These are phyloP conservation scores for Neoniphon sammara DNA, from an alignment of 2,797 vertebrate species.

Conservation along the genomic window DNA sequence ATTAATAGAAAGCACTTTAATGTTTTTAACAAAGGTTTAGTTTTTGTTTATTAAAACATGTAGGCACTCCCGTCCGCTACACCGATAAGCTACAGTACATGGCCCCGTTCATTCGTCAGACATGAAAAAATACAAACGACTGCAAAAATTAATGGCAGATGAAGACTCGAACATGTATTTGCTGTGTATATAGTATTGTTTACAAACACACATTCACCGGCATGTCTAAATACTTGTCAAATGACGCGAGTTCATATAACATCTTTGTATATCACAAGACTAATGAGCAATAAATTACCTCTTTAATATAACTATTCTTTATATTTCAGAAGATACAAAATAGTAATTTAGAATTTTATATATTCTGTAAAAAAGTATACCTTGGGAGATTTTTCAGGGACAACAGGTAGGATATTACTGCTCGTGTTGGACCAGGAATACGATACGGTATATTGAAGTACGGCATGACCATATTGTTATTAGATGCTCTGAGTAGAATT, in stretches of 20 bases:
- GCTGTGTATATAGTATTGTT: constrained; percentile 45
- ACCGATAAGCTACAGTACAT: constrained; percentile 52
- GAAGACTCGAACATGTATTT: constrained; percentile 65
- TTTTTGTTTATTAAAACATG: constrained; percentile 51
- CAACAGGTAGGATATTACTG: constrained; percentile 52
- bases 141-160: constrained; percentile 51
- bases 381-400: constrained; percentile 61
- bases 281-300: constrained; percentile 78
- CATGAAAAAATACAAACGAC: constrained; percentile 48
- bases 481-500: constrained; percentile 25
- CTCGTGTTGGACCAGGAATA: constrained; percentile 55
- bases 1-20: constrained; percentile 64
- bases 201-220: constrained; percentile 78
- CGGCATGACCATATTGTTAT: constrained; percentile 58
- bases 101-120: constrained; percentile 54
- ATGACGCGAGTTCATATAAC: constrained; percentile 63
- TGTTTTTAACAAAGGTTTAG: constrained; percentile 59
- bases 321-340: constrained; percentile 83
- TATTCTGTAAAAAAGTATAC: constrained; percentile 84
- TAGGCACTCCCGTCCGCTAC: constrained; percentile 74
- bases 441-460: constrained; percentile 47
- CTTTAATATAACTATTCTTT: constrained; percentile 78
- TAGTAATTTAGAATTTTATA: constrained; percentile 80
- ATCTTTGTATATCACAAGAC: constrained; percentile 69
- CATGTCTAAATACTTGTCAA: constrained; percentile 70